phyloP scores from a whole-genome alignment of 2,888 invertebrate species.

The Prenolepis imparis region DNA sequence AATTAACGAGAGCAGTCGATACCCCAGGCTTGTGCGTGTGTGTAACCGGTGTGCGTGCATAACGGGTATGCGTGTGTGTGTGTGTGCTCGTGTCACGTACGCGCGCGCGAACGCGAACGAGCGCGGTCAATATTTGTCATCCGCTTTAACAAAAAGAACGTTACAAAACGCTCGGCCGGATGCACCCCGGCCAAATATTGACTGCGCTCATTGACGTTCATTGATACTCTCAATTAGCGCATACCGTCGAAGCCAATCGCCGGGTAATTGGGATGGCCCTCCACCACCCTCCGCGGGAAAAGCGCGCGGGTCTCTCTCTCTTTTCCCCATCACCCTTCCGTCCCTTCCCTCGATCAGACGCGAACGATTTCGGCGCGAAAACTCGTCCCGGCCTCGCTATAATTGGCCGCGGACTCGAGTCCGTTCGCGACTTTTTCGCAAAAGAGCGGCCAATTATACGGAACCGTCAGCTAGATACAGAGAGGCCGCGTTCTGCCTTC shows the following conservation, averaged over 20 bases:
- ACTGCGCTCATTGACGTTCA: conserved; percentile 78
- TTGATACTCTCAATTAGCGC: conserved; percentile 79
- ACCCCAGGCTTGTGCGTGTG: conserved; percentile 40
- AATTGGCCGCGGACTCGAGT: conserved; percentile 44
- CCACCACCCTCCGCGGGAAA: conserved; percentile 44
- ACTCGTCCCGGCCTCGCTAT: conserved; percentile 20
- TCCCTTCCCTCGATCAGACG: neutral
- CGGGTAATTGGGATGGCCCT: conserved; percentile 70
- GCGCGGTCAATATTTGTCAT: conserved; percentile 77
- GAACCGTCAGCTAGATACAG: neutral
- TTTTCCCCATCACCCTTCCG: neutral
- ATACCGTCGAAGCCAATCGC: conserved; percentile 76
- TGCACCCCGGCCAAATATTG: conserved; percentile 77
- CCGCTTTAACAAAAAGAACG: conserved; percentile 78
- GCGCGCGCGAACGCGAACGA: conserved; percentile 75
- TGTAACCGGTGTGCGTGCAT: neutral
- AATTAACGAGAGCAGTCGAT: conserved; percentile 77
- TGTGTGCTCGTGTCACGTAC: conserved; percentile 70
- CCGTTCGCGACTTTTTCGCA: conserved; percentile 23
- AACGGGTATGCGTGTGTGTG: neutral
- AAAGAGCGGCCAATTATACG: conserved; percentile 48
- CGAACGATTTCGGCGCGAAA: conserved; percentile 44
- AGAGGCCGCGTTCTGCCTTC: neutral
- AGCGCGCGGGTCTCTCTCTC: conserved; percentile 50
- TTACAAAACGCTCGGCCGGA: conserved; percentile 77